Conservation (phyloP, 92 coral and sea anemone species). For the Palythoa grandiflora region DNA sequence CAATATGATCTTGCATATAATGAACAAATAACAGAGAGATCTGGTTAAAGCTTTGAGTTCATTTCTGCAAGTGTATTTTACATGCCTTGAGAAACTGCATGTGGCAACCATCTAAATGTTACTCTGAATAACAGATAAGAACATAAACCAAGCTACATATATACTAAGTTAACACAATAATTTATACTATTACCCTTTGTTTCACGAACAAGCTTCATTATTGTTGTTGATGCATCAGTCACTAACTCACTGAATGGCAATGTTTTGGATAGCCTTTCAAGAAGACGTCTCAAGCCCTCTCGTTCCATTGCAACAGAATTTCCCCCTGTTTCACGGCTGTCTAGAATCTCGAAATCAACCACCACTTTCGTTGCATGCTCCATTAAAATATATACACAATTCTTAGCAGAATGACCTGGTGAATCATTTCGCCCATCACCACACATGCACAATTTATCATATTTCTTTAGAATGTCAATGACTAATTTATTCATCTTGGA, state of each 20-base stretch:
- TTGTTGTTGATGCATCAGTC: conserved; percentile 5
- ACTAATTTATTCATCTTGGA: conserved; percentile 23
- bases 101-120: background rate
- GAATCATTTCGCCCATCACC: conserved; percentile 30
- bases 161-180: background rate
- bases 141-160: background rate
- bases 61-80: too few species aligned
- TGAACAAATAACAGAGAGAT: too few species aligned
- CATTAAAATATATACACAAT: conserved; percentile 12
- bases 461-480: background rate
- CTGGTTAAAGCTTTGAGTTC: too few species aligned
- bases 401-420: conserved; percentile 6
- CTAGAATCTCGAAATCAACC: background rate
- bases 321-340: conserved; percentile 8
- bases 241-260: background rate
- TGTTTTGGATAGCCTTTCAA: background rate
- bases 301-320: background rate
- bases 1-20: too few species aligned
- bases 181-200: background rate
- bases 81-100: background rate
- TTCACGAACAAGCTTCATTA: background rate
- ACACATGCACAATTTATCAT: background rate
- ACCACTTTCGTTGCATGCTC: conserved; percentile 1
- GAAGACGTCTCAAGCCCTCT: background rate
- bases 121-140: background rate